Evolutionary conservation across 2,797 vertebrate species (phyloP).

Genomic region (Triplophysa yarkandensis): DNA sequence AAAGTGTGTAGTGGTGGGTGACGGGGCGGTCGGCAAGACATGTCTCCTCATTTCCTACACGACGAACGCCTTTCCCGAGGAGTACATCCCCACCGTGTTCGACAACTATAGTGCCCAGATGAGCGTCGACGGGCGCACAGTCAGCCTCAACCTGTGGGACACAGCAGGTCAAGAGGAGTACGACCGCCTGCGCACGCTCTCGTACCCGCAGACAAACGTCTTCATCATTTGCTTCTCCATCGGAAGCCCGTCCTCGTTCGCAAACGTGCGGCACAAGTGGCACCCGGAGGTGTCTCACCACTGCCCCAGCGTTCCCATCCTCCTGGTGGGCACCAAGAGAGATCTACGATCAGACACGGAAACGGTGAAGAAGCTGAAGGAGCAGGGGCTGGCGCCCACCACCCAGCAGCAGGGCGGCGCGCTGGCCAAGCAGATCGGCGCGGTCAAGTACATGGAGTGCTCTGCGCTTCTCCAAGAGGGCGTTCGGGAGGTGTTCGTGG

Average conservation of each 20-base stretch:
- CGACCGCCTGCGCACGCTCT: conserved; percentile 88
- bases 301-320: conserved; percentile 89
- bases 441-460: conserved; percentile 94
- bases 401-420: conserved; percentile 88
- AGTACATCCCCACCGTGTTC: conserved; percentile 94
- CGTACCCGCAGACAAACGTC: conserved; percentile 92
- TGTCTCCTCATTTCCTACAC: conserved; percentile 95
- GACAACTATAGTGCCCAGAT: conserved; percentile 96
- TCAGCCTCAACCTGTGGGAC: conserved; percentile 95
- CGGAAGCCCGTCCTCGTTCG: conserved; percentile 89
- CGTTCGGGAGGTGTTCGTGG: conserved; percentile 88
- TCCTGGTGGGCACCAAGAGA: conserved; percentile 91
- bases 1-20: conserved; percentile 94
- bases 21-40: conserved; percentile 93
- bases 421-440: conserved; percentile 89
- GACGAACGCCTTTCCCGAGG: conserved; percentile 91
- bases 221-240: conserved; percentile 96
- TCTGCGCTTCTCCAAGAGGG: conserved; percentile 89
- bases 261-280: conserved; percentile 94
- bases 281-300: conserved; percentile 92
- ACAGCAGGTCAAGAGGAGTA: conserved; percentile 95
- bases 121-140: conserved; percentile 88
- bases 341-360: conserved; percentile 87
- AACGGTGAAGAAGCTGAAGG: conserved; percentile 92
- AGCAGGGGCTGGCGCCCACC: conserved; percentile 87